Percentiles rank a stretch among this genome's conserved stretches.
These are phyloP conservation scores for Calliopum simillimum DNA, from an alignment of 2,888 invertebrate species.

Conservation along the genomic window DNA sequence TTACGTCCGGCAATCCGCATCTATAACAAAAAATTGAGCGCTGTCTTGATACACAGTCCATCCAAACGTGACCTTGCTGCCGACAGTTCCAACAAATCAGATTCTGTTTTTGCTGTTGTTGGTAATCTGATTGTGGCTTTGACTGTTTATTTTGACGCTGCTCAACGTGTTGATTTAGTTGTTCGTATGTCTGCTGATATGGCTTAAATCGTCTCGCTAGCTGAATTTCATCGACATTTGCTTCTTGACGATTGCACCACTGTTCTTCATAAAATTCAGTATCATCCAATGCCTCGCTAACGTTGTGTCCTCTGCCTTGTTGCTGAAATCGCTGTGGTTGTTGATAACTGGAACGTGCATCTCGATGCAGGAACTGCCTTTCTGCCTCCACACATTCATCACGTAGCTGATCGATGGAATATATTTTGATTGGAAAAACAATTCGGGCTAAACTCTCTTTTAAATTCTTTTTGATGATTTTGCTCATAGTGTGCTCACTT, in stretches of 20 bases:
- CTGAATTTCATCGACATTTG: background rate
- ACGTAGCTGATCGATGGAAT: conserved; percentile 13
- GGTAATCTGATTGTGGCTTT: background rate
- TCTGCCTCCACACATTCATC: conserved; percentile 9
- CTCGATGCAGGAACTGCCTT: background rate
- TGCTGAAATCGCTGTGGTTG: background rate
- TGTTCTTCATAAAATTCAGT: background rate
- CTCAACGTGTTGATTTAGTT: no score
- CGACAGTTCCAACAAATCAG: conserved; percentile 20
- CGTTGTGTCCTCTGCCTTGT: background rate
- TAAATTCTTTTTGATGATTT: conserved; percentile 16
- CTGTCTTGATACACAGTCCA: background rate
- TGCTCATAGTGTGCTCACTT: conserved; percentile 5
- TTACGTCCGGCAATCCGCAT: conserved; percentile 1
- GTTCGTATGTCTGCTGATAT: background rate
- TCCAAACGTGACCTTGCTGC: background rate
- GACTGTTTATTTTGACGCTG: no score
- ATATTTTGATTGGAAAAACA: conserved; percentile 7
- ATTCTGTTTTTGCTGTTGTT: background rate
- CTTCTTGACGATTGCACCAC: no score
- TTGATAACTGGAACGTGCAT: background rate
- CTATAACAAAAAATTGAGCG: conserved; percentile 26
- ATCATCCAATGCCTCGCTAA: background rate
- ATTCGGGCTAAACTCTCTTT: conserved; percentile 14
- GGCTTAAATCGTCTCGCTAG: no score